Evolutionary conservation across 2,888 invertebrate species (phyloP), one percentile per base, ranked within the genome.

Genomic region (Polymixis flavicincta): DNA sequence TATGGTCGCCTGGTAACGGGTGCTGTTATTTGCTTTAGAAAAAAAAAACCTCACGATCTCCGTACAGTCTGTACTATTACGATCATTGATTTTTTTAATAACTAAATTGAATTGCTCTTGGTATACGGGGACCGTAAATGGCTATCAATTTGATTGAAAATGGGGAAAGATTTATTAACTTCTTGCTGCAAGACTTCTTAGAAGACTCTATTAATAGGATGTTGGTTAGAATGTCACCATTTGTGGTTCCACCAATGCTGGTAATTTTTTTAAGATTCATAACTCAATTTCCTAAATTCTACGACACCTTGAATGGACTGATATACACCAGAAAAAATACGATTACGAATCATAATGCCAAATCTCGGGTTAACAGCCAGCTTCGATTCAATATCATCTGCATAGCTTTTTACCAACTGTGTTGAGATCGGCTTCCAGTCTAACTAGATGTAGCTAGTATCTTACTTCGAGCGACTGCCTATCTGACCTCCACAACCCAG

Each of bases 1-100:
- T 92, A 92, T 93, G 93, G 90, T 88, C 86, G 92, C 92, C 91
- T 92, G 90, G 93, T 94, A 94, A 92, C 91, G 91, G 92, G 86
- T 87, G 82, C 83, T 88, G 88, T 92, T 92, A 90, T 90, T 91
- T 89, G 85, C 77, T 85, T 85, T 78, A 90, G 88, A 90, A 92
- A 92, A 93, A 90, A 90, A 87, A 89, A 85, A 80, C 66, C 82
- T 87, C 87, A 84, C 83, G 85, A 86, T 74, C 37, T 37, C 37
- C 6, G 37, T 37, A 37, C 37, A 37, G 55, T 25, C 8, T 37
- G 73, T 88, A 90, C 88, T 84, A 90, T 87, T 90, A 88, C 72
- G 79, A 74, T 78, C 76, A 76, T 75, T 76, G 78, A 61, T 87
- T 86, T 89, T 85, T 83, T 85, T 25, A 71, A 65, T 66, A 59